These are phyloP conservation scores for Caenorhabditis sp. DNA, from an alignment of 2,888 invertebrate genomes.

Conservation along the genomic window DNA sequence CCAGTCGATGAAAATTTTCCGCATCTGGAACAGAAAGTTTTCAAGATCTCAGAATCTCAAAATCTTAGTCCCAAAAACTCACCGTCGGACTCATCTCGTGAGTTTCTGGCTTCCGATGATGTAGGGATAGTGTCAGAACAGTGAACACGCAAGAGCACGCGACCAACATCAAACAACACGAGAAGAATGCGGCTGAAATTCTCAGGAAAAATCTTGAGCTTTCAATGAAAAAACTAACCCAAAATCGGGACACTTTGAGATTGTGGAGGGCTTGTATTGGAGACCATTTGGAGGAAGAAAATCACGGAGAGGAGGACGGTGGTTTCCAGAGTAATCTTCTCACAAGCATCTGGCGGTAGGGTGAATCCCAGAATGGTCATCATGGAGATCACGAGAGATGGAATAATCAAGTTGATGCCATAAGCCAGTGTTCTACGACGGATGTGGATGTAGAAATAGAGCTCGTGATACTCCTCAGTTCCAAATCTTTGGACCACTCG, in stretches of 20 bases:
- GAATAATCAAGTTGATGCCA: conserved; percentile 75
- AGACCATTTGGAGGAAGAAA: conserved; percentile 77
- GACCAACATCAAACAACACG: conserved; percentile 74
- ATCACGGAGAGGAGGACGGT: conserved; percentile 75
- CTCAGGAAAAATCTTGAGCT: background rate
- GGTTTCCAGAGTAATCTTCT: conserved; percentile 74
- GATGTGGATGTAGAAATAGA: conserved; percentile 75
- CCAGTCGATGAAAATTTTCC: conserved; percentile 74
- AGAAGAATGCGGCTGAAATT: conserved; percentile 74
- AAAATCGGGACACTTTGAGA: conserved; percentile 74
- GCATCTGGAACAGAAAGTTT: conserved; percentile 57
- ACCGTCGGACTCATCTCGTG: conserved; percentile 68
- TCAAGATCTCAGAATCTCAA: no score
- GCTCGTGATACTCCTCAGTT: conserved; percentile 73
- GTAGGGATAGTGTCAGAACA: conserved; percentile 70
- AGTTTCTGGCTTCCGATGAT: conserved; percentile 70
- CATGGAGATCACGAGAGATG: conserved; percentile 75
- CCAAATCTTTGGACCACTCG: conserved; percentile 72
- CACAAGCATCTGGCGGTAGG: conserved; percentile 74
- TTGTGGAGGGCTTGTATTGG: conserved; percentile 74
- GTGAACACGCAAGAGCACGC: conserved; percentile 76
- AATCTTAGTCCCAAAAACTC: background rate
- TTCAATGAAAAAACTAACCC: conserved; percentile 37
- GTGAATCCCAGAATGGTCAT: conserved; percentile 77
- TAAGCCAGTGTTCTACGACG: conserved; percentile 73